Conservation (phyloP, 2,797 vertebrate species). For the Gallinago nigripennis region DNA sequence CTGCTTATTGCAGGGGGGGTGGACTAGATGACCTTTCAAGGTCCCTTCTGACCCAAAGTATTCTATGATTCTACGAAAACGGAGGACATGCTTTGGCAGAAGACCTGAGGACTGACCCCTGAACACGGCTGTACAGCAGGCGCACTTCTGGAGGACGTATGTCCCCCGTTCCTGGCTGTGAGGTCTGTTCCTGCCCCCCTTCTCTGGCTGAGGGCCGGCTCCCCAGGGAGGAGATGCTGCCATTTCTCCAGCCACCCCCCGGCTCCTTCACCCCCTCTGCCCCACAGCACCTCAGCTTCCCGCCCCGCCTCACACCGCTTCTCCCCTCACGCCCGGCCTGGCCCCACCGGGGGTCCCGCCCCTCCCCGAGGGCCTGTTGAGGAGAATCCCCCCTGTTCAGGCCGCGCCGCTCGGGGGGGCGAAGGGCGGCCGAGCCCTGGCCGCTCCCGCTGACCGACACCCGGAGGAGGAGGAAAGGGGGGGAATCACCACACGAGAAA, state of each 20-base stretch:
- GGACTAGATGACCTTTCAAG: neutral
- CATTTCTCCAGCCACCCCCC: neutral
- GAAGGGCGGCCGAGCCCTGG: neutral
- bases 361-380: neutral
- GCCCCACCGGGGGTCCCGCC: neutral
- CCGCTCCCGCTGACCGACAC: neutral
- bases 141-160: rapidly evolving
- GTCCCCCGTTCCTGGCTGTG: neutral
- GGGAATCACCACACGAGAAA: neutral
- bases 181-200: neutral
- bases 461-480: too few relatives aligned
- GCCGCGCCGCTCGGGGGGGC: neutral
- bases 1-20: neutral
- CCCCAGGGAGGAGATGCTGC: neutral
- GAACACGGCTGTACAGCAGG: too few relatives aligned
- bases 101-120: neutral
- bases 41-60: neutral
- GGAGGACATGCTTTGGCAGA: neutral
- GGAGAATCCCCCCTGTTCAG: too few relatives aligned
- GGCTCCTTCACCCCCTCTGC: neutral
- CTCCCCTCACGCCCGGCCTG: neutral
- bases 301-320: neutral
- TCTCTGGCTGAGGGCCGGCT: neutral
- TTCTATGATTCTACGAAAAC: neutral
- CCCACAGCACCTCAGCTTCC: neutral